These are phyloP conservation scores for Clarias batrachus DNA, from an alignment of 2,113 vertebrate genomes.

Conservation along the genomic window DNA sequence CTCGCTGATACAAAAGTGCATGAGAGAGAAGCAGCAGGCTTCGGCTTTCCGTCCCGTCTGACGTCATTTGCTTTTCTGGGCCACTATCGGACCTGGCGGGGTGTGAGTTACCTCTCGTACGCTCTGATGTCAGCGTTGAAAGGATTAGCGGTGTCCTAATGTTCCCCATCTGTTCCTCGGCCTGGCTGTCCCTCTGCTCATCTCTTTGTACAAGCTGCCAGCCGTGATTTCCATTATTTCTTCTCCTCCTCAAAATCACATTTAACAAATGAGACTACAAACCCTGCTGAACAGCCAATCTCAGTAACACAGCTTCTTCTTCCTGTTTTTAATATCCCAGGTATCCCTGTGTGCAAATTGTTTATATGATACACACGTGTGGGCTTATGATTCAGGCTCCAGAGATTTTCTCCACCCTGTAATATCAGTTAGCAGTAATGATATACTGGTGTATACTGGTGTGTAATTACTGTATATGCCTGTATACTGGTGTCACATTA, in stretches of 20 bases:
- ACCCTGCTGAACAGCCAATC: constrained; percentile 4
- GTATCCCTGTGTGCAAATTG: background rate
- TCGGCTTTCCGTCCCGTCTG: constrained; percentile 6
- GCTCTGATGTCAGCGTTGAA: constrained; percentile 57
- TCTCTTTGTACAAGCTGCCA: constrained; percentile 41
- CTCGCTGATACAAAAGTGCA: background rate
- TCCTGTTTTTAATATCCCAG: constrained; percentile 14
- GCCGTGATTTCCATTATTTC: background rate
- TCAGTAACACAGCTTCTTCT: constrained; percentile 9
- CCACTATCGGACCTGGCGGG: constrained; percentile 19
- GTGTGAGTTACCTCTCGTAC: constrained; percentile 53
- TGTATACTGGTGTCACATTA: background rate
- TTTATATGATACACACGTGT: background rate
- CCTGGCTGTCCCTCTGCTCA: constrained; percentile 50
- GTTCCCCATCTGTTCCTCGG: constrained; percentile 56
- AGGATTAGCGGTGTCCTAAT: constrained; percentile 58
- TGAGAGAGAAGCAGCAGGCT: background rate
- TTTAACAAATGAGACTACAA: constrained; percentile 43
- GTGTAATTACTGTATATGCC: background rate
- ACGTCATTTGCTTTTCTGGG: constrained; percentile 30
- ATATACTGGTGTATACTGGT: background rate
- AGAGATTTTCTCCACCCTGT: background rate
- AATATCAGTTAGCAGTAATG: background rate
- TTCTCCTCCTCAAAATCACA: constrained; percentile 35
- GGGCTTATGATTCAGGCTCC: background rate